Base-by-base conservation (phyloP, 2,888 invertebrate species). In the Chironomus riparius region DNA sequence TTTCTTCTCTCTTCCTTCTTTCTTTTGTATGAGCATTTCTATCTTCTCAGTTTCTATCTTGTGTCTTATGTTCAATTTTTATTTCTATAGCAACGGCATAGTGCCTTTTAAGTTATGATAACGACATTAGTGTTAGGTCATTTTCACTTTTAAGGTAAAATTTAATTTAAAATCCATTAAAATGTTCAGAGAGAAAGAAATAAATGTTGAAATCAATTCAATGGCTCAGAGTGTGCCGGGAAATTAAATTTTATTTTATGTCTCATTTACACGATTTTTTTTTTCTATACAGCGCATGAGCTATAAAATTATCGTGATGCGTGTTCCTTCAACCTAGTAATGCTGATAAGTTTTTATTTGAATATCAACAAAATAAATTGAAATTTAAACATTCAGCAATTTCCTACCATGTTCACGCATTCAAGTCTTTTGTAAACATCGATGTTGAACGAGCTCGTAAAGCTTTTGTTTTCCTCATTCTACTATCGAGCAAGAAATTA, bases 401-500 rank as follows among this genome's bases (percentile, higher is more conserved):
- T 69, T 69, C 69, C 69, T 38, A 68, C 13, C 28, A 47, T 69
- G 69, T 69, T 69, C 69, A 47, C 69, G 69, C 69, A 47, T 70
- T 70, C n/a, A 70, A 70, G 70, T 70, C 70, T 70, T 70, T 70
- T 47, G 70, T 69, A 69, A 69, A 69, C 38, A 69, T 24, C 24
- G 22, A 47, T 69, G 47, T 69, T 22, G 15, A 69, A 69, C 69
- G 21, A n/a, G 47, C 68, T 15, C 68, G 68, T n/a, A 18, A 47
- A 21, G 47, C 38, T 15, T 56, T 56, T 56, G 13, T 56, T 56
- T 56, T 56, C 56, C 56, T 56, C 56, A 56, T 18, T 56, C 56
- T 18, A 18, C 56, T 38, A 38, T 50, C 56, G 15, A 56, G 2
- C 56, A 10, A 38, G 38, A 38, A 38, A 38, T 38, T 38, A 38